Evolutionary conservation across 2,888 invertebrate genomes (phyloP).

Genomic region (Brachypalpus laphriformis): DNA sequence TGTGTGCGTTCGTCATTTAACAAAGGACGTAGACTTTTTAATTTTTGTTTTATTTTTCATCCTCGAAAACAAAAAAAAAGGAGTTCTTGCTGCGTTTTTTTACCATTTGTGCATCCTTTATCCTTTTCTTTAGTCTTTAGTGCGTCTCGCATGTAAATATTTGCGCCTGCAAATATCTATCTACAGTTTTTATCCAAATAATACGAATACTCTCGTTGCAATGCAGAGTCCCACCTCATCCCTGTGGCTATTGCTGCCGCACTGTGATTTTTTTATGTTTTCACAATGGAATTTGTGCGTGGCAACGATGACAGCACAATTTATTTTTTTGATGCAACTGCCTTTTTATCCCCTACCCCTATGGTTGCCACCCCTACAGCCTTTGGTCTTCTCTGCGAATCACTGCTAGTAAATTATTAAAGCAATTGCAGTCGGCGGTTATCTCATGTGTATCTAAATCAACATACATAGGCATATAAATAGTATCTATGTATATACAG

Average conservation of each 20-base stretch:
- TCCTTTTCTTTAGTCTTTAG: slow-evolving; percentile 29
- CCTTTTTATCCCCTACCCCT: background rate
- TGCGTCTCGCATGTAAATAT: slow-evolving; percentile 60
- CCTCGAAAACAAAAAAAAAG: slow-evolving; percentile 10
- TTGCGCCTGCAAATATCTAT: slow-evolving; percentile 38
- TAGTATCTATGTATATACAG: background rate
- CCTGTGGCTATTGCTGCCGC: slow-evolving; percentile 8
- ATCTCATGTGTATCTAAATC: slow-evolving; percentile 25
- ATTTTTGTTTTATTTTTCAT: slow-evolving; percentile 38
- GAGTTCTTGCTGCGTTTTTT: background rate
- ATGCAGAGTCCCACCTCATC: background rate
- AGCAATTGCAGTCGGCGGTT: slow-evolving; percentile 21
- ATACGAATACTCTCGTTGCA: background rate
- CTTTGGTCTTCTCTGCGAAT: background rate
- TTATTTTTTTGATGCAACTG: slow-evolving; percentile 1
- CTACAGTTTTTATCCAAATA: slow-evolving; percentile 46
- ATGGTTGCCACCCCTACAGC: background rate
- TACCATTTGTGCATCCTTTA: slow-evolving; percentile 10
- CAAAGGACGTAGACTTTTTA: slow-evolving; percentile 48
- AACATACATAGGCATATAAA: slow-evolving; percentile 15
- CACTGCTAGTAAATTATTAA: slow-evolving; percentile 40
- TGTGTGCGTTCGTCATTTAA: slow-evolving; percentile 40
- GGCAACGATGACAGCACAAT: slow-evolving; percentile 24
- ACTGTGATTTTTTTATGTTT: slow-evolving; percentile 45
- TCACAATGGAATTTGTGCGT: slow-evolving; percentile 64